These are phyloP conservation scores for Drepanosiphum platanoidis DNA, from an alignment of 2,888 invertebrate species.

Conservation along the genomic window DNA sequence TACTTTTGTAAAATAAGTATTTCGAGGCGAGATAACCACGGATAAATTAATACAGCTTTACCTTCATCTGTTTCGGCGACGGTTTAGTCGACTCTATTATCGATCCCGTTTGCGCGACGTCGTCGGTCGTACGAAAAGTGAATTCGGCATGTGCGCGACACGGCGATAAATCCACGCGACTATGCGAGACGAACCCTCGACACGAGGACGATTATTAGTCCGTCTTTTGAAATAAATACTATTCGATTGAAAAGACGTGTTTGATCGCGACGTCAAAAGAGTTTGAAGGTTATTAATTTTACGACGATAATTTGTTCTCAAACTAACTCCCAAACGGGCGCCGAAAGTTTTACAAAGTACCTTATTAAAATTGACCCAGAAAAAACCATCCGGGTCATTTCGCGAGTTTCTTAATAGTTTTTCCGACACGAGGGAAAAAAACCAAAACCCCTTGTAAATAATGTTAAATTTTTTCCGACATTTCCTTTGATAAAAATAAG, in stretches of 20 bases:
- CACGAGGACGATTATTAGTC: no score
- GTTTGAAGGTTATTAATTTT: neutral
- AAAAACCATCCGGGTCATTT: neutral
- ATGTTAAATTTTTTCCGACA: neutral
- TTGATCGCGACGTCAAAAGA: neutral
- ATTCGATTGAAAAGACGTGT: neutral
- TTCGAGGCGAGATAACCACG: no score
- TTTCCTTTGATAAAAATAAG: neutral
- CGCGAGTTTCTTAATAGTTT: no score
- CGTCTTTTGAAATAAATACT: neutral
- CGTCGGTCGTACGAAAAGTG: neutral
- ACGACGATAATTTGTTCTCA: neutral
- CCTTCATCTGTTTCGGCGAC: no score
- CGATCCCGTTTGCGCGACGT: no score
- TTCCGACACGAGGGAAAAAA: no score
- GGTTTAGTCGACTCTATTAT: no score
- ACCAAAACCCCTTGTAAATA: no score
- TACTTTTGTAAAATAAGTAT: no score
- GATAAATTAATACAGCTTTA: no score
- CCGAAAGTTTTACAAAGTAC: neutral
- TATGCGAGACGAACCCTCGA: no score
- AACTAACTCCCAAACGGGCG: neutral
- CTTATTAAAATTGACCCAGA: neutral
- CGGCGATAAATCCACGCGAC: neutral
- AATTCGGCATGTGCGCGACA: neutral